Evolutionary conservation across 2,888 invertebrate genomes (phyloP), one percentile per base, ranked within the genome.

Genomic region (Cinara cedri): DNA sequence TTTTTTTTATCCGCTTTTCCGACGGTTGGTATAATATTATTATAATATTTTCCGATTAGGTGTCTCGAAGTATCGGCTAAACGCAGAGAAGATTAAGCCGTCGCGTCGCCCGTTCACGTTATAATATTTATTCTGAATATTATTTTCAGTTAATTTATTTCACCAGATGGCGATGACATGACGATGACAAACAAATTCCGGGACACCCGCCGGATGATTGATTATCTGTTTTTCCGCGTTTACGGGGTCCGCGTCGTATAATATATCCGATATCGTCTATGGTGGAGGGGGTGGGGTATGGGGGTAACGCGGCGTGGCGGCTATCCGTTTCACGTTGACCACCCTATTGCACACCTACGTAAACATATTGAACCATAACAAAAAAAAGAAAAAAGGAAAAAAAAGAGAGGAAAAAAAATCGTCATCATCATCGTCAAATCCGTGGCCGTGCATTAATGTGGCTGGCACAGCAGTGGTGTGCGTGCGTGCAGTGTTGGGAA

Each of bases 81-180:
- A 34, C 3, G 3, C 6, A 34, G 3, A 76, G 16, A 78, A 78
- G 54, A 68, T 57, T 46, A 60, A 78, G 76, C 76, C 49, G 16
- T 51, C 34, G 26, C 19, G 16, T 34, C 11, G 55, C 21, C 9
- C 51, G 68, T 42, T 78, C 70, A 34, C 6, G 6, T 4, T 6
- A 34, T 34, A 34, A 34, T 34, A 60, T 70, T 60, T 70, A 78
- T 70, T 68, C 76, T 34, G 76, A 68, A 70, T 78, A 78, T 70
- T 60, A 78, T 78, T 68, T 78, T 70, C 78, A 70, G 78, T 78
- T 78, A 78, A 78, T 78, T 78, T 78, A 78, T 78, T 70, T 68
- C 51, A 34, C 78, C 78, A 78, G 78, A 78, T 78, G 70, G 68
- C 68, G 46, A 6, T 6, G 34, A 6, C 34, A 6, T 6, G 6